Evolutionary conservation across 2,113 vertebrate species (phyloP), one percentile per base, ranked within the genome.

Genomic region (Tretioscincus oriximinensis): DNA sequence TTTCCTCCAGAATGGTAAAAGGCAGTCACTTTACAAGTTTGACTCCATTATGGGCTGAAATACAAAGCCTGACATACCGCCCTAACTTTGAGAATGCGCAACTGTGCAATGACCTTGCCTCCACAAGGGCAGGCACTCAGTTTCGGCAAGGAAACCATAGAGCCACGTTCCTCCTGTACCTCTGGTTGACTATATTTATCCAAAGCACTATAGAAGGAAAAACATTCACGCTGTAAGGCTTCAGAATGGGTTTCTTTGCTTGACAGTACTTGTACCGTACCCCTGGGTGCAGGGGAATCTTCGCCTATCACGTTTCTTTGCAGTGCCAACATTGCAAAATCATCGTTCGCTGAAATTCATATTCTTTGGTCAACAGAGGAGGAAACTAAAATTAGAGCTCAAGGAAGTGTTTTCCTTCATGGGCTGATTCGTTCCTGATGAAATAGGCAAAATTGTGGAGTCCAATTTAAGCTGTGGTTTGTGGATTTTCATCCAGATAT

Each of bases 91-190:
- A 75, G 90, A 83, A 92, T 90, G 86, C 88, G 90, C 86, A 84
- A 88, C 22, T 88, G 76, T 76, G 69, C 73, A 84, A 75, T 94
- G 92, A 93, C 93, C 94, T 93, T 94, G 92, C 92, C 81, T 92
- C 88, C 82, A 83, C 80, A 93, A 90, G 85, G 89, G 84, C 84
- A 89, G 73, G 64, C 81, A 74, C 84, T 85, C 78, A 81, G 75
- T 81, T 89, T 91, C 72, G 88, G 81, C 81, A 88, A 76, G 76
- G 64, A 93, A 91, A 86, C 35, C 89, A 71, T 85, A 90, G 84
- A 77, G 85, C 79, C n/a, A 74, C 83, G 85, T 85, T 89, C 83
- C 87, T 58, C 54, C 73, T 87, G 85, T 92, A 89, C 77, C 85
- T 89, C 89, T 70, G 31, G 84, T 78, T 77, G 35, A 82, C 78